Conservation (phyloP, 2,113 vertebrate genomes). For the Chloropsis cyanopogon region DNA sequence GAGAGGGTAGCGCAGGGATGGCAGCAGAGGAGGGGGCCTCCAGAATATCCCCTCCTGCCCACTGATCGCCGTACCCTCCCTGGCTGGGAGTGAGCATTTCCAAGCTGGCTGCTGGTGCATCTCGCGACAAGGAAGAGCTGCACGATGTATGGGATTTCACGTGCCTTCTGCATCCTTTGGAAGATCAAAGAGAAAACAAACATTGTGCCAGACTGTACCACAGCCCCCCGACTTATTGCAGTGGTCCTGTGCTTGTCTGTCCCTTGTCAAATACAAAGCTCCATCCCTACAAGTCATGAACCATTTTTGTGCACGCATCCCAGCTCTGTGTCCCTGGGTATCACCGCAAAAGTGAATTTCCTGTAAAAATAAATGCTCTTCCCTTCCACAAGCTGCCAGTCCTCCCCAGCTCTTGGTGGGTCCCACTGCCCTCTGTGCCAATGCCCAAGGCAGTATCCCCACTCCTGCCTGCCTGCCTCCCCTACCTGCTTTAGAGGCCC, state of each 20-base stretch:
- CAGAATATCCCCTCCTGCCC: background rate
- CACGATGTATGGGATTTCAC: background rate
- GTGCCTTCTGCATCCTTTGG: background rate
- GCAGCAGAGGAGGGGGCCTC: background rate
- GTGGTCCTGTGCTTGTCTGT: background rate
- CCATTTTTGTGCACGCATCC: rapidly evolving
- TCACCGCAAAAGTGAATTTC: background rate
- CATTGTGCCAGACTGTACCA: rapidly evolving
- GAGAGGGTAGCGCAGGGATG: background rate
- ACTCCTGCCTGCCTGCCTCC: background rate
- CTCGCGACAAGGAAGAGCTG: rapidly evolving
- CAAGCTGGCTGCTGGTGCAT: background rate
- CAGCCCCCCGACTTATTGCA: background rate
- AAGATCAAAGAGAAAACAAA: background rate
- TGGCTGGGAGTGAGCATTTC: background rate
- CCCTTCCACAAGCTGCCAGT: background rate
- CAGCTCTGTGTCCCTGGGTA: background rate
- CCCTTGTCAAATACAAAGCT: background rate
- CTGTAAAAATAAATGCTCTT: background rate
- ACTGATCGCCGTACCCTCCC: rapidly evolving
- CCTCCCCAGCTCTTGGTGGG: background rate
- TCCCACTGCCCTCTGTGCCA: background rate
- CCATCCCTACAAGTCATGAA: background rate
- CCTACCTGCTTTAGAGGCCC: background rate
- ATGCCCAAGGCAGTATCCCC: background rate